Base-by-base conservation (phyloP, 2,797 vertebrate genomes). In the Myotis daubentonii region DNA sequence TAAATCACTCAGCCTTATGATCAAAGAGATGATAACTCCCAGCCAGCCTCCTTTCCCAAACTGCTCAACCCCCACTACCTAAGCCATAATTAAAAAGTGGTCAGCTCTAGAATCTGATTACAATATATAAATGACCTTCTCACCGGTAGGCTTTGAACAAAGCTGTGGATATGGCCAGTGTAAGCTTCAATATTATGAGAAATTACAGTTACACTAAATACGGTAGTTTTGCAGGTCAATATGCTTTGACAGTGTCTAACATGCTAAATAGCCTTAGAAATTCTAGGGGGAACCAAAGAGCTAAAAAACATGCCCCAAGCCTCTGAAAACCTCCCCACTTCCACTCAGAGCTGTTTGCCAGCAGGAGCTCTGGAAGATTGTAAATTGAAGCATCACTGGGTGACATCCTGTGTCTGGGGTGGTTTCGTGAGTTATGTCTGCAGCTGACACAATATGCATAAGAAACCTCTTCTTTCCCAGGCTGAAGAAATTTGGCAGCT, bases 1-100 rank as follows among this genome's bases (percentile, higher is more conserved):
- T 51, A 91, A 98, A 93, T 96, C 86, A 51, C 97, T 98, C 97
- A 97, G 97, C 96, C 95, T 70, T 84, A 93, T 96, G 97, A 98
- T 98, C 98, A 98, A 98, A 98, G 97, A 96, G 95, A 97, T 92
- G 94, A 94, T 95, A 93, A 94, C 94, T 97, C 97, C 97, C 96
- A 97, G 97, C 96, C 97, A 95, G 97, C 85, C 87, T 89, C 92
- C 87, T 96, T 96, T 96, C 71, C 82, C 96, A 96, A 97, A 95
- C 72, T 96, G 93, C 84, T 49, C 8, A 93, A 94, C 95, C 95
- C 94, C 75, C 6, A 1, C 94, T 95, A 92, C 95, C 88, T 90
- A 96, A 95, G 76, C 87, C 96, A 87, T 93, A 98, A 98, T 97
- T 97, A 72, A 96, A 97, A 97, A 86, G 93, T 94, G 66, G 87